Percentiles rank a stretch among this genome's conserved stretches.
phyloP scores from a whole-genome alignment of 1,140 invertebrate species.

The Platyscapa corneri region DNA sequence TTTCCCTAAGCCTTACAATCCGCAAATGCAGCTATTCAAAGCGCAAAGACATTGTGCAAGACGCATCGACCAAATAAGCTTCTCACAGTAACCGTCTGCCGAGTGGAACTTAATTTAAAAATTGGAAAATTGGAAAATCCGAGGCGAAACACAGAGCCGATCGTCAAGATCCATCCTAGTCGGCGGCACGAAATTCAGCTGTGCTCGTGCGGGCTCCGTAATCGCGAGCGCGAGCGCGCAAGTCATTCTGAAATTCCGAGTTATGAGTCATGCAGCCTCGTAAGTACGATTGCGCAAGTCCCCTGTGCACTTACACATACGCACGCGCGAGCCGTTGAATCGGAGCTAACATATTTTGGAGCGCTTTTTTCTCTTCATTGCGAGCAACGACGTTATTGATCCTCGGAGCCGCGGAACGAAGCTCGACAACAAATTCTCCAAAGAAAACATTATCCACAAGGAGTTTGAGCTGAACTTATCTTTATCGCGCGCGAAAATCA shows the following conservation, averaged over 20 bases:
- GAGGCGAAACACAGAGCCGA: too few species aligned
- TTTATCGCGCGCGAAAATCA: not conserved
- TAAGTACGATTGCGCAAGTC: conserved; percentile 12
- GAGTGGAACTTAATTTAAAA: too few species aligned
- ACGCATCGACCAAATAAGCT: too few species aligned
- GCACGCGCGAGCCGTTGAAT: not conserved
- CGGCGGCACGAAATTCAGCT: not conserved
- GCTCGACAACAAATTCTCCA: not conserved
- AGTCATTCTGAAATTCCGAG: conserved; percentile 2
- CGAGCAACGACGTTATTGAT: not conserved
- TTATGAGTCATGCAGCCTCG: not conserved
- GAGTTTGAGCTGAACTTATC: not conserved
- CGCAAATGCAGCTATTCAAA: too few species aligned
- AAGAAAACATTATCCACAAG: not conserved
- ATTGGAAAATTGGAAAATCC: too few species aligned
- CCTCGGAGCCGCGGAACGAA: not conserved
- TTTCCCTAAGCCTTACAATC: too few species aligned
- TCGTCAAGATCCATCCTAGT: too few species aligned
- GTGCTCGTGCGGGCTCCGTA: not conserved
- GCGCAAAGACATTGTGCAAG: too few species aligned
- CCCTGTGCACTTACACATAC: not conserved
- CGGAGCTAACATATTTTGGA: not conserved
- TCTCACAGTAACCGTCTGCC: too few species aligned
- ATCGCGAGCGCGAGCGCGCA: not conserved
- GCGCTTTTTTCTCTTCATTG: not conserved